A percentile compares a stretch with the other conserved stretches of the same genome.
These are phyloP conservation scores for Agrotis clavis DNA, from an alignment of 2,888 invertebrate species.

Conservation along the genomic window DNA sequence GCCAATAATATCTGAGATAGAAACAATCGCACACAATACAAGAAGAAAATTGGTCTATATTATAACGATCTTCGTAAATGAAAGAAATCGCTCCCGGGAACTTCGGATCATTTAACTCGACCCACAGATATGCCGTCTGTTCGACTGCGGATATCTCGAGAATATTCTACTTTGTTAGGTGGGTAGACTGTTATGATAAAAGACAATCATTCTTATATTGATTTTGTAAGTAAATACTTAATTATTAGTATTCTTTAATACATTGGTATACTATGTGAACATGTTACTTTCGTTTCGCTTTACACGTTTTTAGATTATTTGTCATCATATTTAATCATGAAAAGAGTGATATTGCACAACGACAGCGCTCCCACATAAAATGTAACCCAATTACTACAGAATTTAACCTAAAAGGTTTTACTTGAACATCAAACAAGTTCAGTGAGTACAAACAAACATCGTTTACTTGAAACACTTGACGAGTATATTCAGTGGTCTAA, in stretches of 20 bases:
- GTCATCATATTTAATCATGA: not conserved
- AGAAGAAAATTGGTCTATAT: slow-evolving; percentile 37
- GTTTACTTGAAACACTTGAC: slow-evolving; percentile 48
- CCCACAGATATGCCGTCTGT: slow-evolving; percentile 11
- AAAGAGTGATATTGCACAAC: not conserved
- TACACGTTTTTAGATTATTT: not conserved
- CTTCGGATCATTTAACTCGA: slow-evolving; percentile 42
- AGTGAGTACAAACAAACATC: slow-evolving; percentile 46
- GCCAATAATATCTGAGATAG: slow-evolving; percentile 36
- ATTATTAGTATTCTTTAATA: not conserved
- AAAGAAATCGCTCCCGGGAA: slow-evolving; percentile 43
- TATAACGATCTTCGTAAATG: slow-evolving; percentile 37
- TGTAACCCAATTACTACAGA: slow-evolving; percentile 30
- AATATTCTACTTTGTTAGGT: slow-evolving; percentile 27
- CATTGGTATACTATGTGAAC: not conserved
- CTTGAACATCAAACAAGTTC: slow-evolving; percentile 35
- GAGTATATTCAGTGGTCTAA: slow-evolving; percentile 42
- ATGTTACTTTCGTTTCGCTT: not conserved
- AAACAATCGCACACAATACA: slow-evolving; percentile 37
- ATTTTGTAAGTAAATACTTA: not conserved
- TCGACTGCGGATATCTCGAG: slow-evolving; percentile 11
- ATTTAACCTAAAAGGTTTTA: slow-evolving; percentile 37
- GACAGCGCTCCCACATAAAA: not conserved
- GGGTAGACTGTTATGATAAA: slow-evolving; percentile 23
- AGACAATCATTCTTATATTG: slow-evolving; percentile 24